phyloP scores from a whole-genome alignment of 30 jellyfish, hydroid and myxozoan species.

The Aurelia aurita complex sp. Pacific region DNA sequence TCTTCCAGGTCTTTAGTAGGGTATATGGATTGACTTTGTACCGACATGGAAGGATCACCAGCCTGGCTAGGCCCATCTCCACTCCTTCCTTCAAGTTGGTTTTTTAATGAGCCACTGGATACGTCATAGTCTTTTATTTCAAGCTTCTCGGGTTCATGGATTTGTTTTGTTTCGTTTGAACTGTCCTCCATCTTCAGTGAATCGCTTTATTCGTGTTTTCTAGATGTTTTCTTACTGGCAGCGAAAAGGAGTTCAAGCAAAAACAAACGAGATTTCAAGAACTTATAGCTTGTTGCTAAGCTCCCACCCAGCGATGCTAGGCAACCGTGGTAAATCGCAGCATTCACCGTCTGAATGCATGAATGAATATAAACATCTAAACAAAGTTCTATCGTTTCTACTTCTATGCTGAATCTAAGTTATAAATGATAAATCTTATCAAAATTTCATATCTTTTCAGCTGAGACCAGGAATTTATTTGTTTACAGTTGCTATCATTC shows the following conservation, averaged over 20 bases:
- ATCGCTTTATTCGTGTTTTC: too few species aligned
- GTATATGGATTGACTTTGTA: not conserved
- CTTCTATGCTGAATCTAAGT: too few species aligned
- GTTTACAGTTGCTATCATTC: too few species aligned
- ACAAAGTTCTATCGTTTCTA: too few species aligned
- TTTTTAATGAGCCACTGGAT: not conserved
- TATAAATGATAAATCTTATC: too few species aligned
- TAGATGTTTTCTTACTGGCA: not conserved
- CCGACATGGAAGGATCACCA: not conserved
- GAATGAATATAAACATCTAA: too few species aligned
- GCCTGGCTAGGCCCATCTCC: conserved; percentile 36
- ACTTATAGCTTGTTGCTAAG: conserved; percentile 26
- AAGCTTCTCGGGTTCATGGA: not conserved
- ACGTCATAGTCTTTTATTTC: not conserved
- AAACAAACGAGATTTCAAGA: not conserved
- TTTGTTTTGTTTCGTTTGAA: not conserved
- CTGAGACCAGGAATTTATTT: too few species aligned
- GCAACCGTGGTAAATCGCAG: not conserved
- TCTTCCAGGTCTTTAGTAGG: too few species aligned
- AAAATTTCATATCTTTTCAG: too few species aligned
- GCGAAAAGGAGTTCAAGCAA: not conserved
- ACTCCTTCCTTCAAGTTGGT: not conserved
- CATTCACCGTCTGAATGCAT: not conserved
- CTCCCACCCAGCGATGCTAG: conserved; percentile 21
- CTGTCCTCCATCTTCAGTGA: not conserved